These are phyloP conservation scores for Sinodicranocentrus sp. DNA, from an alignment of 2,888 invertebrate species.

Conservation along the genomic window DNA sequence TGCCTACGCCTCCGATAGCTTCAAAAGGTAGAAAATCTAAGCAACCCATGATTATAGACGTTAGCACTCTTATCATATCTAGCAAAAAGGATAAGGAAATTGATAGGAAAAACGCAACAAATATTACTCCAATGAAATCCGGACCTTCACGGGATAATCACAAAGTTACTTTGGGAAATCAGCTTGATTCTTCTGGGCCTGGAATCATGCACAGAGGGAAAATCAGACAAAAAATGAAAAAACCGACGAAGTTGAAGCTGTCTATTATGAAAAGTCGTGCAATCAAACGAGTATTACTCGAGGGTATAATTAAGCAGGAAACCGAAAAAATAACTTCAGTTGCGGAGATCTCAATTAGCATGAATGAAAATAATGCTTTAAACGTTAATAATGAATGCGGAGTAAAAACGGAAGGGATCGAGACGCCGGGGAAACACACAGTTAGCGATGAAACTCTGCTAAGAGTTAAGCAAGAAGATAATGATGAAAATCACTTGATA, in stretches of 20 bases:
- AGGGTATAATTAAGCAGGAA: conserved; percentile 14
- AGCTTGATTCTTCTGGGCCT: conserved; percentile 73
- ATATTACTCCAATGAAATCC: background rate
- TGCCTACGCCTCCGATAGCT: background rate
- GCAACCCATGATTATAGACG: conserved; percentile 69
- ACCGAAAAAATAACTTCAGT: no score
- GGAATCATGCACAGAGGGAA: conserved; percentile 78
- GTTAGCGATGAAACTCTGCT: no score
- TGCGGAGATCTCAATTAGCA: no score
- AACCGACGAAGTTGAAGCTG: conserved; percentile 79
- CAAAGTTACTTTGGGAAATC: conserved; percentile 72
- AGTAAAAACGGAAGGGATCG: no score
- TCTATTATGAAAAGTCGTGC: conserved; percentile 76
- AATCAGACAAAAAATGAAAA: conserved; percentile 79
- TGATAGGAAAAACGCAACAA: background rate
- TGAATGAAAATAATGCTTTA: no score
- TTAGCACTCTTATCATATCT: conserved; percentile 40
- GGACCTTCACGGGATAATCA: conserved; percentile 22
- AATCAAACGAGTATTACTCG: conserved; percentile 50
- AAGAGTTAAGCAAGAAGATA: no score
- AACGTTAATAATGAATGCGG: no score
- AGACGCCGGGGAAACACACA: no score
- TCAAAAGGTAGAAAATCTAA: conserved; percentile 64
- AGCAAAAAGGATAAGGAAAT: conserved; percentile 31
- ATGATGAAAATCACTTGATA: no score